Percentiles rank a stretch among this genome's conserved stretches.
Conservation (phyloP, 2,113 vertebrate genomes). For the Candoia aspera region DNA sequence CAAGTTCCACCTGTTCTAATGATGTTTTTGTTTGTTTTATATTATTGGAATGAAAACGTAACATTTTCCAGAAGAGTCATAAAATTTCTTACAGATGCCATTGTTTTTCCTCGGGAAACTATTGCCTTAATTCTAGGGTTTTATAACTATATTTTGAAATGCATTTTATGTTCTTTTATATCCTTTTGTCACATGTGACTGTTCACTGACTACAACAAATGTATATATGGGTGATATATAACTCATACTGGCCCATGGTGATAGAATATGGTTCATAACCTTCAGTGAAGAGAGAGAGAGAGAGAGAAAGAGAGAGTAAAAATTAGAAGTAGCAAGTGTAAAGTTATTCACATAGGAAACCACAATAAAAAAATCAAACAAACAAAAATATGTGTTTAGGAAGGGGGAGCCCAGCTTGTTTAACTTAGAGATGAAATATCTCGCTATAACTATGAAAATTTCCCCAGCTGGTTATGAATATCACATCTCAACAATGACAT, state of each 20-base stretch:
- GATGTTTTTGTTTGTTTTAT: not conserved
- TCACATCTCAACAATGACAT: not conserved
- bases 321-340: not conserved
- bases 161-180: not conserved
- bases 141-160: not conserved
- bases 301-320: not conserved
- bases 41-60: not conserved
- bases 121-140: not conserved
- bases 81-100: not conserved
- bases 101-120: not conserved
- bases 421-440: not conserved
- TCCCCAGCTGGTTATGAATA: not conserved
- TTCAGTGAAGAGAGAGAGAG: not conserved
- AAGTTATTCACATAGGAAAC: not conserved
- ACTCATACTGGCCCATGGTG: not conserved
- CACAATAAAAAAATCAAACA: not conserved
- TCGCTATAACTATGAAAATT: not conserved
- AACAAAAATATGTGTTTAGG: not conserved
- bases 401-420: not conserved
- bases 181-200: not conserved
- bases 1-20: not conserved
- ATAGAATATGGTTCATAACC: not conserved
- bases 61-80: not conserved
- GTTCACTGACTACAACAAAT: not conserved
- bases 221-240: not conserved